Conservation (phyloP, 1,140 invertebrate species). For the Ceratina japonica region DNA sequence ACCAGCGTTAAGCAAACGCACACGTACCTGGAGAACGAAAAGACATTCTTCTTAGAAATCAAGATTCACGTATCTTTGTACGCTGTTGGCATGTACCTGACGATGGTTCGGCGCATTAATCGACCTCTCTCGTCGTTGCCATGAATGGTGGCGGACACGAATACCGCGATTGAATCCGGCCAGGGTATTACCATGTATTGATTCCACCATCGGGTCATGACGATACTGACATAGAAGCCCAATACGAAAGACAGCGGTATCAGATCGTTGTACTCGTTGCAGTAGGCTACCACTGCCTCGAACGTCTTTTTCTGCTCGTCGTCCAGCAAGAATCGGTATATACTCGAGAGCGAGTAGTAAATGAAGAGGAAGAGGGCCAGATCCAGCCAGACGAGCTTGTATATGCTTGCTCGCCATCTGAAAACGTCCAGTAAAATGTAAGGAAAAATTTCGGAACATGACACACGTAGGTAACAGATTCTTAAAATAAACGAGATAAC, state of each 20-base stretch:
- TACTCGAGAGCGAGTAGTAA: slow-evolving; percentile 82
- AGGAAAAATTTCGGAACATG: not conserved
- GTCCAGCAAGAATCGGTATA: slow-evolving; percentile 81
- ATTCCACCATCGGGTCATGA: slow-evolving; percentile 96
- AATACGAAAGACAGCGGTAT: slow-evolving; percentile 93
- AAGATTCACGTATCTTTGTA: too few relatives aligned
- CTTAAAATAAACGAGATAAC: too few relatives aligned
- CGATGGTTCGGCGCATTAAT: slow-evolving; percentile 92
- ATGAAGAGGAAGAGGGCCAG: slow-evolving; percentile 82
- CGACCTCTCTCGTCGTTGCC: slow-evolving; percentile 92
- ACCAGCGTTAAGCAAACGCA: slow-evolving; percentile 91
- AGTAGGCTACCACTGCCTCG: slow-evolving; percentile 88
- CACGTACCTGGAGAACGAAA: slow-evolving; percentile 80
- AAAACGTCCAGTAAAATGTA: not conserved
- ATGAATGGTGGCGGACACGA: slow-evolving; percentile 88
- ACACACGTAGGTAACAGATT: not conserved
- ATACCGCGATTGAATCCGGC: slow-evolving; percentile 91
- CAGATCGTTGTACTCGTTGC: slow-evolving; percentile 87
- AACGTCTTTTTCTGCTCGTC: slow-evolving; percentile 83
- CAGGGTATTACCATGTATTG: slow-evolving; percentile 90
- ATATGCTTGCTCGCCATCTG: slow-evolving; percentile 87
- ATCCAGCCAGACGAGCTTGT: slow-evolving; percentile 87
- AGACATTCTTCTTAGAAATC: not conserved
- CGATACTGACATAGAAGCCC: slow-evolving; percentile 95
- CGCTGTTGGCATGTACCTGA: slow-evolving; percentile 81